Base-by-base conservation (phyloP, 2,888 invertebrate species). In the Drosophila vallismaia region DNA sequence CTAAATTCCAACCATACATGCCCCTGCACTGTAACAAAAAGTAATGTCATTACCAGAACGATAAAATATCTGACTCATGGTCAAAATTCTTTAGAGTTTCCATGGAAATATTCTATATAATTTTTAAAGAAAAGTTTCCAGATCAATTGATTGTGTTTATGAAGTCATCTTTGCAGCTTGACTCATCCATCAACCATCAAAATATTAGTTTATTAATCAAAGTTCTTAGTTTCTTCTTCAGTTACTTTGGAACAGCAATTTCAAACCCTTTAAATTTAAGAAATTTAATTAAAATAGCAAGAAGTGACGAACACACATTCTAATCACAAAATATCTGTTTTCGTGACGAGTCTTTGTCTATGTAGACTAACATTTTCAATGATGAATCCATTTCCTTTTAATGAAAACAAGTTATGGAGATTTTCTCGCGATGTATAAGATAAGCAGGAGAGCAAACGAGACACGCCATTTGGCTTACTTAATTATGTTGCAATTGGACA, bases 401-500 rank as follows among this genome's bases (percentile, higher is more conserved):
- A 19, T 19, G 19, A 19, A 19, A 19, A 19, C 19, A 19, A 19
- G 2, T 19, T 19, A 19, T 19, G 19, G 3, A 42, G 0, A 3
- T 38, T 46, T 66, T 49, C n/a, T 28, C 14, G 0, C 31, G 19
- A 44, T 67, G 66, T 46, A 49, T 7, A 33, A 63, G 59, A 68
- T 59, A 69, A 60, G 59, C 64, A 50, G 44, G 31, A 50, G 28
- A 49, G 52, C 63, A 56, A 68, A 63, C 66, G 67, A 68, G 71
- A 66, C 81, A 72, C 56, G 71, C 70, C 78, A 83, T 84, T 82
- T 78, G 79, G 70, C 67, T 86, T 86, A 83, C 77, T 85, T 84
- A 84, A 84, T 87, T 84, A 84, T 87, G 86, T 86, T 84, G 84
- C 88, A 84, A 84, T 86, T 85, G 78, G 83, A 84, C 79, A 84